phyloP scores from a whole-genome alignment of 2,888 invertebrate genomes.

The Sminthurides aquaticus region DNA sequence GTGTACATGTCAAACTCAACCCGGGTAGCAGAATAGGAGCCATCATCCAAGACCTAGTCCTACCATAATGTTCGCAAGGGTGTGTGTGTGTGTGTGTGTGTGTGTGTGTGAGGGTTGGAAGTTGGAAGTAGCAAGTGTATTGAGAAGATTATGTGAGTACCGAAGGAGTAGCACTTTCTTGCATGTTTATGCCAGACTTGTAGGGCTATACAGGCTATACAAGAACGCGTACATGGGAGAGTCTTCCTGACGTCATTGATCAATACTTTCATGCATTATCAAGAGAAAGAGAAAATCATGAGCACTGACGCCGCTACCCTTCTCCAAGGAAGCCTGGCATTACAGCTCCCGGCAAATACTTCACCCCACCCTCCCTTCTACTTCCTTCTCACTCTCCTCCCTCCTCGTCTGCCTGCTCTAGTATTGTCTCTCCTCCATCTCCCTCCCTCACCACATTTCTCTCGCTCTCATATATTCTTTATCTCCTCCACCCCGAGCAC shows the following conservation, averaged over 20 bases:
- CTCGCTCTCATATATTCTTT: background rate
- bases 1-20: too few species aligned
- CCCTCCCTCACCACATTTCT: background rate
- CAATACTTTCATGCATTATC: slow-evolving; percentile 17
- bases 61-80: too few species aligned
- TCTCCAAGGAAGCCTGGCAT: slow-evolving; percentile 7
- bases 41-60: too few species aligned
- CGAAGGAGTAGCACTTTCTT: too few species aligned
- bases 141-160: too few species aligned
- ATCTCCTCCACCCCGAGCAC: too few species aligned
- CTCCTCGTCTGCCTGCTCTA: background rate
- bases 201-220: too few species aligned
- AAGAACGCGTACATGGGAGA: background rate
- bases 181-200: background rate
- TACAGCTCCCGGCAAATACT: slow-evolving; percentile 6
- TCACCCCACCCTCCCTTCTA: slow-evolving; percentile 12
- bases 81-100: too few species aligned
- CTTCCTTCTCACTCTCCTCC: background rate
- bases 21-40: too few species aligned
- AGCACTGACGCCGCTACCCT: slow-evolving; percentile 3
- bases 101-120: too few species aligned
- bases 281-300: slow-evolving; percentile 1
- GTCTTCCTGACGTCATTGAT: slow-evolving; percentile 21
- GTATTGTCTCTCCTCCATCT: background rate
- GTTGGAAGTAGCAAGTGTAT: too few species aligned